A percentile compares a stretch with the other conserved stretches of the same genome.
phyloP scores from a whole-genome alignment of 2,888 invertebrate genomes.

The Miltochrista miniata region DNA sequence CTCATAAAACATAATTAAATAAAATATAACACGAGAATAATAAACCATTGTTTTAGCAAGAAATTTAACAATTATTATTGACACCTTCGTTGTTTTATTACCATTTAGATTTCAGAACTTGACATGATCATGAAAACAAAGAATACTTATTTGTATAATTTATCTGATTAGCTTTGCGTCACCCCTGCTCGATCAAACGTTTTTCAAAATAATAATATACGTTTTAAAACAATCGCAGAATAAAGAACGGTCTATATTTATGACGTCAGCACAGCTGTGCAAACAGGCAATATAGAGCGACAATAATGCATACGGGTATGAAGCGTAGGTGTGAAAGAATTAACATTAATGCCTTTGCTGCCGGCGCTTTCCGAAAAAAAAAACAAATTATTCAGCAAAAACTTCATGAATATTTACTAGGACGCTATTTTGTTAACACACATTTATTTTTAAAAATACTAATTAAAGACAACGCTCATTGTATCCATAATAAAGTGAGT shows the following conservation, averaged over 20 bases:
- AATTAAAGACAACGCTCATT: conserved; percentile 18
- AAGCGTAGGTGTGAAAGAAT: conserved; percentile 16
- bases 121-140: conserved; percentile 21
- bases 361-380: neutral
- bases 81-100: conserved; percentile 1
- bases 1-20: too few species aligned
- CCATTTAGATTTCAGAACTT: conserved; percentile 13
- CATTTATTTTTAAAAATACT: neutral
- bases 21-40: too few species aligned
- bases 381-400: neutral
- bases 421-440: conserved; percentile 1
- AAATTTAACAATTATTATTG: neutral
- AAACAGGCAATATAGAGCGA: conserved; percentile 46
- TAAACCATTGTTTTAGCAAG: too few species aligned
- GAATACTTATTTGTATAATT: conserved; percentile 43
- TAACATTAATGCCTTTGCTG: conserved; percentile 27
- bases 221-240: conserved; percentile 15
- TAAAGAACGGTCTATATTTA: conserved; percentile 30
- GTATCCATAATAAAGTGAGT: neutral
- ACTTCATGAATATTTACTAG: conserved; percentile 1
- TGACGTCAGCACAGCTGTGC: conserved; percentile 56
- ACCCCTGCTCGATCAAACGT: conserved; percentile 19
- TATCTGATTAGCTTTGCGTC: conserved; percentile 41
- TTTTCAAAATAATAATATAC: conserved; percentile 22
- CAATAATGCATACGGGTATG: conserved; percentile 30